Evolutionary conservation across 2,888 invertebrate species (phyloP), one percentile per base, ranked within the genome.

Genomic region (Lithophane leautieri): DNA sequence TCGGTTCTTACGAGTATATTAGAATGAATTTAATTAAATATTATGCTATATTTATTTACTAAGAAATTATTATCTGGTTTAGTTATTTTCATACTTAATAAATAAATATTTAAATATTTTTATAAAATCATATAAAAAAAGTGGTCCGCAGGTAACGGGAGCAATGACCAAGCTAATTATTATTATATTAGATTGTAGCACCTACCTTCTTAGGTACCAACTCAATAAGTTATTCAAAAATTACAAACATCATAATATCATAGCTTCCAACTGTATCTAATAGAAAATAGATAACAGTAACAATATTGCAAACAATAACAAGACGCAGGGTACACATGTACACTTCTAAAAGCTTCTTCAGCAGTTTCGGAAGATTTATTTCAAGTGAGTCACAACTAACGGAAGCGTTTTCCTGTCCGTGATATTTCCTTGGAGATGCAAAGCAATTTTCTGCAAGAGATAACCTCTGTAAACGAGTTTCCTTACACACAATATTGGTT

Each of bases 381-480:
- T 87, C 89, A 91, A 92, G 91, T 90, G 89, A 91, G 91, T 90
- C 88, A 91, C 90, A 91, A 91, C 90, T 93, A 93, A 92, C 91
- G 90, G 92, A 93, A 91, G 92, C 91, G 90, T 93, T 93, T 92
- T 91, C 92, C 90, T 91, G 86, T 89, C 90, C 91, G 90, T 91
- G 92, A 94, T 94, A 95, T 95, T 95, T 94, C 95, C 95, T 95
- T 93, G 89, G 95, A 95, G 95, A 95, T 95, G 94, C 94, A 93
- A 94, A 95, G 94, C 94, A 95, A 95, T 95, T 95, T 95, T 95
- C 95, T 95, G 93, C 93, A 90, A 94, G 94, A 94, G 93, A 94
- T 94, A 94, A 94, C 93, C 92, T 93, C 90, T 93, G 91, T 93
- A 93, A 93, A 92, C 93, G 93, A 90, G 91, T 93, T 93, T 91